Percentiles rank a stretch among this genome's conserved stretches.
These are phyloP conservation scores for Drosophila trapezifrons DNA, from an alignment of 1,140 invertebrate genomes.

Conservation along the genomic window DNA sequence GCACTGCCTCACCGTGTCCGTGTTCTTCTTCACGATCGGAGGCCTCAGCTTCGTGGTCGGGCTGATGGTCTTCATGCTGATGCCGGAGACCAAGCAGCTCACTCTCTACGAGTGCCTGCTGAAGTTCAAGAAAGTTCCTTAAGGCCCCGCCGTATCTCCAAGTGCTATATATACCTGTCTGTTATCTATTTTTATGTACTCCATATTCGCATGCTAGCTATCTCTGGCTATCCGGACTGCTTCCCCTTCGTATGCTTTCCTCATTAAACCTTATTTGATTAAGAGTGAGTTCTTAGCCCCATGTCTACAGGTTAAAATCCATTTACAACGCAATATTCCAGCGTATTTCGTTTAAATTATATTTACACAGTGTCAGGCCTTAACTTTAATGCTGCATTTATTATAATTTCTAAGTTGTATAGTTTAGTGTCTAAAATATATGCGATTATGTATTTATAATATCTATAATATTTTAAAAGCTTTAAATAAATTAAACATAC, in stretches of 20 bases:
- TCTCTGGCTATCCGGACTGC: not conserved
- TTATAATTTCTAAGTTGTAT: not conserved
- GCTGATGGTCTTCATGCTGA: slow-evolving; percentile 60
- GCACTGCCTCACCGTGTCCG: slow-evolving; percentile 49
- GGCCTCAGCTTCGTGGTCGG: slow-evolving; percentile 64
- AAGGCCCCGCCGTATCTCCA: slow-evolving; percentile 8
- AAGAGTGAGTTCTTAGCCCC: not conserved
- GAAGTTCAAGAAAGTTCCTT: slow-evolving; percentile 76
- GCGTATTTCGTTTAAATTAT: not conserved
- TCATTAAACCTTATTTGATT: not conserved
- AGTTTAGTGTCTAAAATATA: not conserved
- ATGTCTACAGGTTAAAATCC: not conserved
- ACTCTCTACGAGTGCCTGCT: slow-evolving; percentile 74
- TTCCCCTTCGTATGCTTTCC: not conserved
- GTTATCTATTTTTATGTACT: slow-evolving; percentile 32
- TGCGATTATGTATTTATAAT: not conserved
- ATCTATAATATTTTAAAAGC: not conserved
- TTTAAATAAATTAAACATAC: not conserved
- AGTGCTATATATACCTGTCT: slow-evolving; percentile 32
- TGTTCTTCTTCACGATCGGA: slow-evolving; percentile 73
- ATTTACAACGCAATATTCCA: not conserved
- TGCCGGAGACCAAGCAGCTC: slow-evolving; percentile 71
- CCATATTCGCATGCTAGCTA: slow-evolving; percentile 14
- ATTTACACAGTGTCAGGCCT: too few relatives aligned
- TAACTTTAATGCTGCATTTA: not conserved